Evolutionary conservation across 2,888 invertebrate species (phyloP).

Genomic region (Odontocolon sp.): DNA sequence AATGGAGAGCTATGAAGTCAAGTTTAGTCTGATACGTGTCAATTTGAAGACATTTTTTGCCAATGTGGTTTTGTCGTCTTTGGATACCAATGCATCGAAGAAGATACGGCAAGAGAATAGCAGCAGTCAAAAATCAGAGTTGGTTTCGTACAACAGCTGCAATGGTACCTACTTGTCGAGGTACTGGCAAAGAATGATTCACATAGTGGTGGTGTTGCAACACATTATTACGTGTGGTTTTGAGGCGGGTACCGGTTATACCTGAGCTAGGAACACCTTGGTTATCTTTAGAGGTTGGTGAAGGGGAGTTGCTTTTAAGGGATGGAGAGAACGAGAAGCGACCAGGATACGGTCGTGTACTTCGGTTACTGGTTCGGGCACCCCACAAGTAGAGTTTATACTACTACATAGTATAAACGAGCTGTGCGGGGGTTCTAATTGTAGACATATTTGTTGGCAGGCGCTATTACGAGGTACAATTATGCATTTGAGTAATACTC

Average conservation of each 20-base stretch:
- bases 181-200: constrained; percentile 52
- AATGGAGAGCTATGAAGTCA: too few relatives aligned
- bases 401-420: constrained; percentile 41
- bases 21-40: too few relatives aligned
- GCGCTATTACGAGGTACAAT: constrained; percentile 68
- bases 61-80: too few relatives aligned
- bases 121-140: constrained; percentile 41
- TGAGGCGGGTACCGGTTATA: constrained; percentile 61
- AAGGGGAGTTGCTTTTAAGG: constrained; percentile 27
- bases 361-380: constrained; percentile 11
- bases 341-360: constrained; percentile 29
- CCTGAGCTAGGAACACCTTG: constrained; percentile 47
- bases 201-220: constrained; percentile 56
- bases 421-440: constrained; percentile 66
- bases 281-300: constrained; percentile 36
- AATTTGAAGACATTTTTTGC: too few relatives aligned
- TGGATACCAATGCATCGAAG: background rate
- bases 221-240: constrained; percentile 72
- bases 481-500: constrained; percentile 71
- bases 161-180: background rate
- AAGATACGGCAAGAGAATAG: constrained; percentile 47
- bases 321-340: background rate
- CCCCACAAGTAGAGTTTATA: constrained; percentile 24
- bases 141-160: constrained; percentile 16
- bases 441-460: constrained; percentile 72